Evolutionary conservation across 2,888 invertebrate genomes (phyloP), one percentile per base, ranked within the genome.

Genomic region (Abrostola tripartita): DNA sequence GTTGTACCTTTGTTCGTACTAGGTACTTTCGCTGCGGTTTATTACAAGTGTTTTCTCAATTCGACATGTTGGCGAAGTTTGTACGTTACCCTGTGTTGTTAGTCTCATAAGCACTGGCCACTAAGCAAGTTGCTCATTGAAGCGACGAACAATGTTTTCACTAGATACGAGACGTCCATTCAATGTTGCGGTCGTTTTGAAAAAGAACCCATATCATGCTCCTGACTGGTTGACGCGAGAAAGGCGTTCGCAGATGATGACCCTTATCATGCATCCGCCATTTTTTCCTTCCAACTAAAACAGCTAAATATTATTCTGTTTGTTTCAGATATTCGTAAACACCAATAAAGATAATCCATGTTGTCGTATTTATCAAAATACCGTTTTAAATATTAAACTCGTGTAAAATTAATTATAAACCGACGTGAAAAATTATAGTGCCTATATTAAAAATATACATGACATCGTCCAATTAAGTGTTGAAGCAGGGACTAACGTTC

Each of bases 201-300:
- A 81, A 81, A 78, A 75, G 74, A 65, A 87, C 86, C 88, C 85
- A 82, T 84, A 86, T 90, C 88, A 87, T 84, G 78, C 80, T 68
- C 71, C 65, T 82, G 83, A 84, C 82, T 82, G 81, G 79, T 78
- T 76, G 81, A 82, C 79, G 76, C 71, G 81, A 79, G 85, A 84
- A 83, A 85, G 81, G 82, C 84, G 85, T 81, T 80, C 64, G 73
- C 67, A 77, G 81, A 83, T 85, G 82, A 84, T 81, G 77, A 86
- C 88, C 88, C 87, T 83, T 81, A 81, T 88, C 88, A 88, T 71
- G 63, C 36, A 47, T 47, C 51, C 52, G 55, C 53, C 47, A 61
- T 68, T 65, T 71, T 79, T 75, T 68, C 55, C 65, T 40, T 60
- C 49, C 57, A 53, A 70, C 38, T 60, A 65, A 59, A 71, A 70